Evolutionary conservation across 2,888 invertebrate genomes (phyloP).

Genomic region (Parochlus steinenii): DNA sequence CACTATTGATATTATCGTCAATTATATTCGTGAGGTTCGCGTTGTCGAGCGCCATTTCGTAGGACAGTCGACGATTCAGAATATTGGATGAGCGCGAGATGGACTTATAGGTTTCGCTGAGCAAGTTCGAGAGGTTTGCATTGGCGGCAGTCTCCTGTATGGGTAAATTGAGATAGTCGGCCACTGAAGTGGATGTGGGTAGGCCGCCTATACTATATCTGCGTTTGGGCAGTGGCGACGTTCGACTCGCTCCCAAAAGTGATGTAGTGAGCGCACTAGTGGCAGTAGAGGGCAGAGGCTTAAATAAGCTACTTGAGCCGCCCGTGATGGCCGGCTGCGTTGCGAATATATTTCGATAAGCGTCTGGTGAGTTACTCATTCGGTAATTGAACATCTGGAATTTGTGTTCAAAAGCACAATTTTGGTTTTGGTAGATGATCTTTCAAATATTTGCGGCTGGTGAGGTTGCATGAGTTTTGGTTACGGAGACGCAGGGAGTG

Average conservation of each 20-base stretch:
- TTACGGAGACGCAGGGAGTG: too few species aligned
- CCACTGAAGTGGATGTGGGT: slow-evolving; percentile 30
- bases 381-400: slow-evolving; percentile 33
- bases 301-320: background rate
- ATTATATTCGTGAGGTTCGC: slow-evolving; percentile 11
- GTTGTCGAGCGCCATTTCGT: slow-evolving; percentile 9
- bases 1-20: slow-evolving; percentile 12
- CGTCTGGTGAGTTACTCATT: slow-evolving; percentile 29
- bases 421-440: slow-evolving; percentile 15
- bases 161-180: slow-evolving; percentile 20
- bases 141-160: slow-evolving; percentile 18
- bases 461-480: too few species aligned
- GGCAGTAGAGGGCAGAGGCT: slow-evolving; percentile 7
- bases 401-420: slow-evolving; percentile 23
- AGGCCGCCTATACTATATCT: slow-evolving; percentile 31
- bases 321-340: background rate
- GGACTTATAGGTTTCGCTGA: slow-evolving; percentile 31
- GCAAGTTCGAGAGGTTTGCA: slow-evolving; percentile 28
- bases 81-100: slow-evolving; percentile 31
- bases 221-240: slow-evolving; percentile 21
- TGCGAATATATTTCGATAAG: slow-evolving; percentile 4
- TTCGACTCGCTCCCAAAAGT: slow-evolving; percentile 12
- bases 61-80: slow-evolving; percentile 20
- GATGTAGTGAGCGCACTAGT: slow-evolving; percentile 9
- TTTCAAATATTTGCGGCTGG: slow-evolving; percentile 20